A percentile compares a stretch with the other conserved stretches of the same genome.
phyloP scores from a whole-genome alignment of 2,888 invertebrate genomes.

The Dryobota labecula region DNA sequence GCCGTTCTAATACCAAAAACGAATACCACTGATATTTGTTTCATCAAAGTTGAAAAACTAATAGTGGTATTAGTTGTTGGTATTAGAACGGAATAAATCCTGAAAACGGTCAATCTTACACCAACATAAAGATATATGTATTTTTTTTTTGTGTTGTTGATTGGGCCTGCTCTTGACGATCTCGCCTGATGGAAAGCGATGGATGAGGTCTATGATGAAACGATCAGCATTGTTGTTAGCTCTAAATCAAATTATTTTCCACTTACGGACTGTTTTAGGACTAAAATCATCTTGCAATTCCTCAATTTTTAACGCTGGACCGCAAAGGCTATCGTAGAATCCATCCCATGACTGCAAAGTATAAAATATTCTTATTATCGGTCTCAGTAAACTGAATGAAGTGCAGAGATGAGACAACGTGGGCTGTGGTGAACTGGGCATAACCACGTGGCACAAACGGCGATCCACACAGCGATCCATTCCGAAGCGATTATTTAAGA shows the following conservation, averaged over 20 bases:
- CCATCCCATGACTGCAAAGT: slow-evolving; percentile 83
- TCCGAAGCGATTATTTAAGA: not conserved
- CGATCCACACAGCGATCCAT: not conserved
- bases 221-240: no score
- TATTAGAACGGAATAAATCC: no score
- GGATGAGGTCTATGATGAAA: no score
- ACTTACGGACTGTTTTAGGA: slow-evolving; percentile 78
- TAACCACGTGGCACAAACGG: not conserved
- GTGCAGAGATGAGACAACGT: not conserved
- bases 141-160: no score
- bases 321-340: slow-evolving; percentile 82
- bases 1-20: no score
- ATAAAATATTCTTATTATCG: not conserved
- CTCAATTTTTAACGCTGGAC: slow-evolving; percentile 80
- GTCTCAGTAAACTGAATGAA: not conserved
- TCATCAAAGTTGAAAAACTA: no score
- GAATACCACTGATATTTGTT: no score
- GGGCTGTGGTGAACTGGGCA: no score
- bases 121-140: not conserved
- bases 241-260: not conserved
- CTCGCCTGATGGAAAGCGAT: no score
- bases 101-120: not conserved
- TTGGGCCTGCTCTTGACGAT: no score
- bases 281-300: slow-evolving; percentile 83
- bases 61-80: no score